Evolutionary conservation across 1,140 invertebrate species (phyloP), one percentile per base, ranked within the genome.

Genomic region (Lucilia cuprina): DNA sequence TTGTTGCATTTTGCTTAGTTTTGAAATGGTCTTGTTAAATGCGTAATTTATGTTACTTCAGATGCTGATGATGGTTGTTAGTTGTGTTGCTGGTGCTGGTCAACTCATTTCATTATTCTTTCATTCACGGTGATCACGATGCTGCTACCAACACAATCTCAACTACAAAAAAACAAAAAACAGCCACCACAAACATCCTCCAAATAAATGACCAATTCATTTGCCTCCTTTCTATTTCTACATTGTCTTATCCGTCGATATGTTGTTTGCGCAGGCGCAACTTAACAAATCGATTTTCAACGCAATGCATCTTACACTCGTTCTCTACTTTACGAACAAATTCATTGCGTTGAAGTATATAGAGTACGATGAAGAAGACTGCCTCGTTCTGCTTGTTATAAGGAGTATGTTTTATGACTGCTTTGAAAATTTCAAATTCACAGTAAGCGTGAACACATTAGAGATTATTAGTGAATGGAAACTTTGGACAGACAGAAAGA

Each of bases 241-340:
- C 60, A 74, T 78, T 60, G 30, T 70, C 86, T 89, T 90, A 89
- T 90, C 88, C 89, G 87, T 87, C 85, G 86, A 85, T 86, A 87
- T 84, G 87, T 89, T 89, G 88, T 89, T 89, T 90, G 89, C 89
- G 89, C 89, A 90, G 89, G 89, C 89, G 89, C 89, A 90, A 87
- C 89, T 86, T 87, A 88, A 90, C 89, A 90, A 90, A 90, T 90
- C 89, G 89, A 90, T 90, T 90, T 90, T 90, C 89, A 89, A 90
- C 89, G 88, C 84, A 82, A 82, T 80, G 55, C 75, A 78, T 84
- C 55, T 60, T 75, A 13, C 50, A 21, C n/a, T 70, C 21, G 10
- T 19, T 70, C 65, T 70, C 2, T 25, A 19, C 19, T 21, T 0
- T 7, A 19, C 10, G 65, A 21, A 5, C n/a, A 25, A 60, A n/a